Conservation (phyloP, 2,888 invertebrate species). For the Altica lythri region DNA sequence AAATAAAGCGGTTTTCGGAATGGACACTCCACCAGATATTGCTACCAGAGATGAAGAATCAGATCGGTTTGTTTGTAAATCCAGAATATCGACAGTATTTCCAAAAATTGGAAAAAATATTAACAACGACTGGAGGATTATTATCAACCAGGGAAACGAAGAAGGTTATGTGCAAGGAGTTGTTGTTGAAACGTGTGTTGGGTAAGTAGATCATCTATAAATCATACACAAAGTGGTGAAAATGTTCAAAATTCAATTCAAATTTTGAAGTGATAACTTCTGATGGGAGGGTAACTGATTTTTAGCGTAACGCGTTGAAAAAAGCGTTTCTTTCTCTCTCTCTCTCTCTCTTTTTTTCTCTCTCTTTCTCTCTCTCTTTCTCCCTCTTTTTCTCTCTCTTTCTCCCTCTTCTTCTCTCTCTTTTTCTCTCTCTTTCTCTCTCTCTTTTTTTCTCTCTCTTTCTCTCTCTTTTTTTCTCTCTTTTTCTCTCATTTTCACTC, state of each 20-base stretch:
- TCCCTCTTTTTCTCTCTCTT: too few species aligned
- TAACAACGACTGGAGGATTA: conserved; percentile 69
- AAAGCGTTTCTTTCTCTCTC: too few species aligned
- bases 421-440: too few species aligned
- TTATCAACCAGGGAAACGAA: conserved; percentile 67
- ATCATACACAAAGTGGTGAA: not conserved
- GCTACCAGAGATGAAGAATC: conserved; percentile 27
- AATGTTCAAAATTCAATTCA: not conserved
- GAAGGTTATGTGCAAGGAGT: conserved; percentile 67
- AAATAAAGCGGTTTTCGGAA: not conserved
- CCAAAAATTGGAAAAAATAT: conserved; percentile 67
- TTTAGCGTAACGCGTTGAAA: too few species aligned
- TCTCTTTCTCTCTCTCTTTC: too few species aligned
- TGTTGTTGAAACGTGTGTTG: conserved; percentile 69
- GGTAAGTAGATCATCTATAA: conserved; percentile 23
- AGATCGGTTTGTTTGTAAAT: conserved; percentile 48
- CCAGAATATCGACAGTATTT: conserved; percentile 60
- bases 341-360: too few species aligned
- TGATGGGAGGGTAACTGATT: too few species aligned
- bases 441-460: too few species aligned
- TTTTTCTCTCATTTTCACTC: too few species aligned
- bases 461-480: too few species aligned
- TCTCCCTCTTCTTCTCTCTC: too few species aligned
- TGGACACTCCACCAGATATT: conserved; percentile 1
- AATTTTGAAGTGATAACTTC: not conserved